These are phyloP conservation scores for Onychomys torridus DNA, from an alignment of 2,797 vertebrate genomes.

Conservation along the genomic window DNA sequence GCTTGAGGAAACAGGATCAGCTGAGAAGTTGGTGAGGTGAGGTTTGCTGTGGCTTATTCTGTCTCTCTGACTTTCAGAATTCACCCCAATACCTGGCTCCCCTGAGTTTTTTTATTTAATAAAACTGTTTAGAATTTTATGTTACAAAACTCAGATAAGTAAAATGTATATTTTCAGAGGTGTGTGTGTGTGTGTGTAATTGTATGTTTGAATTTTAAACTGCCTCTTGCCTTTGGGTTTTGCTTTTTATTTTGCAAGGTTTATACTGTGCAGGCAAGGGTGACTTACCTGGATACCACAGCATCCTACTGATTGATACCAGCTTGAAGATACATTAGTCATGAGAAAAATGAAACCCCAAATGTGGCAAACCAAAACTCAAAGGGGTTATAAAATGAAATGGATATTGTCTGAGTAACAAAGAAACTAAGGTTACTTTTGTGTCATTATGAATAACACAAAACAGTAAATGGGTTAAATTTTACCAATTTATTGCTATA, in stretches of 20 bases:
- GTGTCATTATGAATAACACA: neutral
- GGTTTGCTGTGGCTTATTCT: too few species aligned
- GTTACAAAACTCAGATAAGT: neutral
- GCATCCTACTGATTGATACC: neutral
- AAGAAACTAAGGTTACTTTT: neutral
- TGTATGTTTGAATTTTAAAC: neutral
- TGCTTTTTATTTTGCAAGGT: neutral
- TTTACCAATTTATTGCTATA: neutral
- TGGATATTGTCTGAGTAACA: neutral
- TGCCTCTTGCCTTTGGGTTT: neutral
- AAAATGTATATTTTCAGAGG: neutral
- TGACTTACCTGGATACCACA: neutral
- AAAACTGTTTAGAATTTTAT: too few species aligned
- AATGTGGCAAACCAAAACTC: conserved; percentile 20
- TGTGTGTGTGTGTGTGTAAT: neutral
- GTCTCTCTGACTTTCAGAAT: too few species aligned
- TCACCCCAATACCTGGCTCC: too few species aligned
- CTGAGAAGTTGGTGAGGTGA: too few species aligned
- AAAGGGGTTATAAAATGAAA: neutral
- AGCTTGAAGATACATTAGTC: neutral
- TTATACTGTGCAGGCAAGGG: neutral
- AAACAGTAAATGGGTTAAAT: neutral
- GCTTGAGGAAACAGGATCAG: too few species aligned
- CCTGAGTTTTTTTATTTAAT: too few species aligned
- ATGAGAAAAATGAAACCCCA: neutral